phyloP scores from a whole-genome alignment of 1,140 invertebrate species.

The Rhizoglyphus robini region DNA sequence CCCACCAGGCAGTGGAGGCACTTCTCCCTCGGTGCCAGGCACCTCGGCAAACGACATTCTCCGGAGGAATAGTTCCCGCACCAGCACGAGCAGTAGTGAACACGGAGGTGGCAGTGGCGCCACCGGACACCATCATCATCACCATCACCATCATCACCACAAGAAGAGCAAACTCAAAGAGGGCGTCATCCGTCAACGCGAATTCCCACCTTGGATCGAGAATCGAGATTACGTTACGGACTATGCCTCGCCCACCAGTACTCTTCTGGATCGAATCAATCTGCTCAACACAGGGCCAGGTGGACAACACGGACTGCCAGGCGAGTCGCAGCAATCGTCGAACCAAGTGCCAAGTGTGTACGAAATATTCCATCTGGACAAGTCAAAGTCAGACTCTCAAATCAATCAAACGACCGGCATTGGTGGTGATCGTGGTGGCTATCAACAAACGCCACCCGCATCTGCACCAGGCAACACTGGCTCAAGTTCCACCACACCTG shows the following conservation, averaged over 20 bases:
- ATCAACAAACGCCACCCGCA: background rate
- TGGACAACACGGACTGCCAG: background rate
- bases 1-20: background rate
- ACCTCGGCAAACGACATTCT: background rate
- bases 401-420: background rate
- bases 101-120: background rate
- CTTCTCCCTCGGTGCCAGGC: background rate
- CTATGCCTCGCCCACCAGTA: slow-evolving; percentile 78
- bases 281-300: background rate
- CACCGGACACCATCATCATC: slow-evolving; percentile 37
- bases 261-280: slow-evolving; percentile 51
- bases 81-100: background rate
- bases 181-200: slow-evolving; percentile 49
- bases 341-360: slow-evolving; percentile 13
- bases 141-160: slow-evolving; percentile 4
- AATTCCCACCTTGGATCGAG: slow-evolving; percentile 78
- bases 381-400: background rate
- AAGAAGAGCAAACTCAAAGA: background rate
- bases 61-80: background rate
- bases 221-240: slow-evolving; percentile 72
- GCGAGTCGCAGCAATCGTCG: background rate
- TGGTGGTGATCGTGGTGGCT: background rate
- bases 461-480: too few relatives aligned
- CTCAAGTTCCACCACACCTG: too few relatives aligned
- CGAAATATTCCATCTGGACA: slow-evolving; percentile 13